Base-by-base conservation (phyloP, 2,113 vertebrate species). In the Saccopteryx bilineata region DNA sequence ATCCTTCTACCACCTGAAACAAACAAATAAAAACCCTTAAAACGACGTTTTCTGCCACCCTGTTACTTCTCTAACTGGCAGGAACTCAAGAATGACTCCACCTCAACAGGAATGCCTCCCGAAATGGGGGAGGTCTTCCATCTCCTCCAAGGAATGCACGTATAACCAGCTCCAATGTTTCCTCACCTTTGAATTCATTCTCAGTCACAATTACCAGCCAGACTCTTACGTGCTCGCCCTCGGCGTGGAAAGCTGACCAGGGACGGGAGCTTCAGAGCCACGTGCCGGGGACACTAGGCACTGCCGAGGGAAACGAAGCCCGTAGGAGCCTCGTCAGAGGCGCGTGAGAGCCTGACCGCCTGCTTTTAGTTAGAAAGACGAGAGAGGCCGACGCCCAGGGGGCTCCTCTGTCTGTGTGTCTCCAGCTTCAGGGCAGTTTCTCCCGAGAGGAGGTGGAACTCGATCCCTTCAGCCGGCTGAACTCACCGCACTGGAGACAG, bases 161-260 rank as follows among this genome's bases (percentile, higher is more conserved):
- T n/a, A 54, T 61, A 78, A 80, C 56, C 48, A 26, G 92, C 85
- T 76, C 74, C 61, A 91, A 63, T 61, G 54, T 89, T 75, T 96
- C 85, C 83, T 82, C 92, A 48, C 7, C 56, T 90, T 72, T 78
- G 54, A 92, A 72, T 80, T 54, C 89, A 66, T 84, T 87, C 84
- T 76, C 65, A 79, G 50, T 83, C 74, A 87, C 24, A 83, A 82
- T 93, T 83, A 61, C 75, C 83, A 66, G 28, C 61, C 46, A 78
- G 71, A 83, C 48, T 84, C 68, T 65, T 83, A 84, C 12, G n/a
- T 21, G 19, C 18, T 66, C 87, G 31, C 39, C 66, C 31, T 69
- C 23, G 79, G 63, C 39, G 69, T 2, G 81, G 23, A 89, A 82
- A 75, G n/a, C 11, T 60, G 48, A 2, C 19, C 24, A 93, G 88